Percentiles rank a stretch among this genome's conserved stretches.
Conservation (phyloP, 2,888 invertebrate species). For the Tryphoninae sp. region DNA sequence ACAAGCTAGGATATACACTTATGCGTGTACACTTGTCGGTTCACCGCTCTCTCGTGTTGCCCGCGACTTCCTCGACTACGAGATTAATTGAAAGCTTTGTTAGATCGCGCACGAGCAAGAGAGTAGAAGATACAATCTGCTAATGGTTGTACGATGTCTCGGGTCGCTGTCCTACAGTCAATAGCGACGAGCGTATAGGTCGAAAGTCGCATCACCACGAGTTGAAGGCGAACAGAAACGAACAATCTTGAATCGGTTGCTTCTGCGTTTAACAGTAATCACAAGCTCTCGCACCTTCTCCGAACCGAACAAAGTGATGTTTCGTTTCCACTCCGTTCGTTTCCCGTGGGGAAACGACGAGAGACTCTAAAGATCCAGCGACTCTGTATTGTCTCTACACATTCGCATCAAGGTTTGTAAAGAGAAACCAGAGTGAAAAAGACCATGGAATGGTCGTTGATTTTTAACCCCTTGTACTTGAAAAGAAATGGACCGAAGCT, state of each 20-base stretch:
- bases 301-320: conserved; percentile 47
- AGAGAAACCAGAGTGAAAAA: background rate
- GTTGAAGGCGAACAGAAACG: conserved; percentile 27
- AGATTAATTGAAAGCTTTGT: conserved; percentile 68
- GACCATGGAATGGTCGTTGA: conserved; percentile 27
- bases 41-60: conserved; percentile 47
- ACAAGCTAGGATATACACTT: background rate
- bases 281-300: conserved; percentile 39
- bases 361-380: conserved; percentile 19
- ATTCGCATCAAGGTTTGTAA: background rate
- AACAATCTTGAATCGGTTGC: conserved; percentile 55
- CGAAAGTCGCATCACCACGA: conserved; percentile 29
- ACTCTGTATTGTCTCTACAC: background rate
- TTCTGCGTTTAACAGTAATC: conserved; percentile 56
- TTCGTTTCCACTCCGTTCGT: conserved; percentile 41
- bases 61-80: conserved; percentile 66
- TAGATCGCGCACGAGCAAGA: conserved; percentile 63
- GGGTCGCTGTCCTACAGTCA: conserved; percentile 64
- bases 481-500: conserved; percentile 27
- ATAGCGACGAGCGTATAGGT: conserved; percentile 21
- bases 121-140: conserved; percentile 75
- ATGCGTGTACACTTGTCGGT: conserved; percentile 58
- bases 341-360: conserved; percentile 25
- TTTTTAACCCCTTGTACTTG: conserved; percentile 30
- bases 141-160: conserved; percentile 75